Percentiles rank a stretch among this genome's conserved stretches.
phyloP scores from a whole-genome alignment of 2,888 invertebrate genomes.

The Drosophila paranaensis region DNA sequence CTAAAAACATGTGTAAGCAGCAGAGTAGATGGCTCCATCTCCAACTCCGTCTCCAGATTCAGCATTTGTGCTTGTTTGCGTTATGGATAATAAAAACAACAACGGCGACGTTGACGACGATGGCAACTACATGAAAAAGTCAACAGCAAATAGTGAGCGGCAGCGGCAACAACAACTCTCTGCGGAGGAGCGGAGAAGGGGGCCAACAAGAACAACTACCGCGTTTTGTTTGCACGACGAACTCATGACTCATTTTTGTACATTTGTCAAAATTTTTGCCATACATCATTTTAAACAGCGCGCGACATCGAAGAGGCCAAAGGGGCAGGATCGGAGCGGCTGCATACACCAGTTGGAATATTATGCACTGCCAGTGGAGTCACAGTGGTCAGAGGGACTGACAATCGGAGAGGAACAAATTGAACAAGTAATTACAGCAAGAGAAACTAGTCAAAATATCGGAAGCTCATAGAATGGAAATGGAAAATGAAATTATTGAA shows the following conservation, averaged over 20 bases:
- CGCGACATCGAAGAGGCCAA: slow-evolving; percentile 38
- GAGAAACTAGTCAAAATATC: background rate
- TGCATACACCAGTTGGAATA: slow-evolving; percentile 43
- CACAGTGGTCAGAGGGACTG: slow-evolving; percentile 32
- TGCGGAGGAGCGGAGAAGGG: too few relatives aligned
- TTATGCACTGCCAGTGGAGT: slow-evolving; percentile 20
- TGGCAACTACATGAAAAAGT: slow-evolving; percentile 75
- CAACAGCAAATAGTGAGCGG: slow-evolving; percentile 72
- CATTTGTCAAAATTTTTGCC: slow-evolving; percentile 82
- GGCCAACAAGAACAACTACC: slow-evolving; percentile 52
- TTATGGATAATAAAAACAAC: slow-evolving; percentile 66
- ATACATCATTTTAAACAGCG: slow-evolving; percentile 82
- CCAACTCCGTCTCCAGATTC: slow-evolving; percentile 15
- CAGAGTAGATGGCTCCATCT: slow-evolving; percentile 30
- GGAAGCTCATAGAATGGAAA: background rate
- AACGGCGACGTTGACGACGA: slow-evolving; percentile 48
- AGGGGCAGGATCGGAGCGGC: slow-evolving; percentile 13
- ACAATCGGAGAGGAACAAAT: background rate
- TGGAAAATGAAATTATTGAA: background rate
- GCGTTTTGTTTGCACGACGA: slow-evolving; percentile 74
- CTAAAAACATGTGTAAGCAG: slow-evolving; percentile 69
- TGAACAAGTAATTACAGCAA: background rate
- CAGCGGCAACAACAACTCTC: slow-evolving; percentile 23
- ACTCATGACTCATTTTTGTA: slow-evolving; percentile 82
- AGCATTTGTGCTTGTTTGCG: slow-evolving; percentile 68